Evolutionary conservation across 1,140 invertebrate genomes (phyloP).

Genomic region (Reticulitermes speratus): DNA sequence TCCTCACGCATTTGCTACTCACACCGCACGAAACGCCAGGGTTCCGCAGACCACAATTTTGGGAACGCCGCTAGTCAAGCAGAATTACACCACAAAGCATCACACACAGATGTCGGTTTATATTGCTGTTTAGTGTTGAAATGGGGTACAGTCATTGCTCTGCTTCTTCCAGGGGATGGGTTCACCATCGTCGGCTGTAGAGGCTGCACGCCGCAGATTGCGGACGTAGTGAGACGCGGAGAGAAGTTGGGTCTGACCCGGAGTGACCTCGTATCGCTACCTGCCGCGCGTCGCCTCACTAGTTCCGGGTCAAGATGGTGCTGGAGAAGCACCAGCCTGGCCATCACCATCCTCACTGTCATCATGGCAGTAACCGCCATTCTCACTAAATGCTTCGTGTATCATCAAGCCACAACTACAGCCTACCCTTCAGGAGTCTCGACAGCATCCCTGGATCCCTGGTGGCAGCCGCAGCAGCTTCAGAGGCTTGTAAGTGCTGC

Average conservation of each 20-base stretch:
- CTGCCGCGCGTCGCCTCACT: neutral
- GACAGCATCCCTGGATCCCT: neutral
- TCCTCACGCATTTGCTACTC: too few relatives aligned
- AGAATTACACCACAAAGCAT: too few relatives aligned
- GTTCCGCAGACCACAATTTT: too few relatives aligned
- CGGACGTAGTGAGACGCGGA: slow-evolving; percentile 20
- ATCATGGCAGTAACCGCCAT: neutral
- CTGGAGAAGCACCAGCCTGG: neutral
- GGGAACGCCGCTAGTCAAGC: too few relatives aligned
- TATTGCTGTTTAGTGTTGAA: too few relatives aligned
- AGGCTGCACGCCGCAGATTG: slow-evolving; percentile 12
- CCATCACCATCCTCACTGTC: neutral
- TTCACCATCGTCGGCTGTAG: neutral
- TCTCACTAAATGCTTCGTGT: neutral
- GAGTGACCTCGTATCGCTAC: slow-evolving; percentile 1
- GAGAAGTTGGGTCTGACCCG: slow-evolving; percentile 24
- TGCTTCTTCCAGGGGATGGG: neutral
- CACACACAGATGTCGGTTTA: too few relatives aligned
- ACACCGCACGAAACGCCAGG: too few relatives aligned
- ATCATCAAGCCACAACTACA: neutral
- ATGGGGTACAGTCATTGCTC: neutral
- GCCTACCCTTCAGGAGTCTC: neutral
- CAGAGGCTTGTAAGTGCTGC: neutral
- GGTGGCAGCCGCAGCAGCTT: slow-evolving; percentile 22
- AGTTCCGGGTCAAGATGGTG: neutral